Evolutionary conservation across 2,113 vertebrate species (phyloP), one percentile per base, ranked within the genome.

Genomic region (Enhydra lutris): DNA sequence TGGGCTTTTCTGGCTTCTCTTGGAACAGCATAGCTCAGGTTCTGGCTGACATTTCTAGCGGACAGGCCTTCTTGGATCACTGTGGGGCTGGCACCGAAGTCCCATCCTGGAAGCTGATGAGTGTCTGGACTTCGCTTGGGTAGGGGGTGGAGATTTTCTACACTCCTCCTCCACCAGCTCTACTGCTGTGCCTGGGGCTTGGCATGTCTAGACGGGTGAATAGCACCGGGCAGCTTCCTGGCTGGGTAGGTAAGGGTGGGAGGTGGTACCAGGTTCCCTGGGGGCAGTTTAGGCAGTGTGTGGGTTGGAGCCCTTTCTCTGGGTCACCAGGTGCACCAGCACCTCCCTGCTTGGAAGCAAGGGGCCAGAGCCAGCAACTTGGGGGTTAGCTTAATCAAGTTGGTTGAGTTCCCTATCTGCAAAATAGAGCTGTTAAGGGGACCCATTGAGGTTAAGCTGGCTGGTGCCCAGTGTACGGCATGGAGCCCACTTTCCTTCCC

Each of bases 181-280:
- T 94, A 80, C 81, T 96, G 42, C 95, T 82, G 0, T 67, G 96
- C 96, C 98, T 74, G 78, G 71, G 94, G 93, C 97, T 84, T 91
- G 88, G 80, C 98, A 61, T 94, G 98, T 85, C 94, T 73, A 82
- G 96, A 91, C 94, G 0, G 90, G 97, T 93, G 84, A 47, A 47
- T 97, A 94, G 95, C 96, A 96, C 88, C 65, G 57, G 47, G 31
- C 39, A 82, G 85, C 90, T 97, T 97, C 87, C 94, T 95, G 84
- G 65, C 36, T 36, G 71, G 79, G 67, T 93, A 47, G 83, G 50
- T 89, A 59, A 80, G 12, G 61, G 84, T 20, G 31, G n/a, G 69
- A 76, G 81, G 71, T 91, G 94, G 73, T 93, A 85, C 71, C 69
- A 91, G 83, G 31, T 52, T 69, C 17, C 45, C n/a, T 76, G 47